Evolutionary conservation across 2,888 invertebrate genomes (phyloP).

Genomic region (Epinotia demarniana): DNA sequence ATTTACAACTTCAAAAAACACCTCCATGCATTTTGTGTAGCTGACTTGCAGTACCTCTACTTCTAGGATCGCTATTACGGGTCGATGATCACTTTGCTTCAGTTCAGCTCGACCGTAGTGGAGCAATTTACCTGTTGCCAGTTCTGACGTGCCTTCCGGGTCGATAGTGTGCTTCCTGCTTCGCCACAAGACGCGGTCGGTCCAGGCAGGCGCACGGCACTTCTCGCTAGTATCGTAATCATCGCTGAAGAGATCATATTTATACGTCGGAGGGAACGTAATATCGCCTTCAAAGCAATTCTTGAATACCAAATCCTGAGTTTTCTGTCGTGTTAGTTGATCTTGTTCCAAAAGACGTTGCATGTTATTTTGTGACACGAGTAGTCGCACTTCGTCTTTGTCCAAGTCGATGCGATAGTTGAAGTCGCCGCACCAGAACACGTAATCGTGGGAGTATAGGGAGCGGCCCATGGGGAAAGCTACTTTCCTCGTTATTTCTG

Average conservation of each 20-base stretch:
- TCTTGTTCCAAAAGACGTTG: slow-evolving; percentile 92
- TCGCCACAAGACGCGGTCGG: slow-evolving; percentile 98
- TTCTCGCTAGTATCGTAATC: slow-evolving; percentile 99
- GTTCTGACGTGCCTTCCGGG: slow-evolving; percentile 86
- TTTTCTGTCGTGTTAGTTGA: slow-evolving; percentile 93
- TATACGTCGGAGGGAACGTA: slow-evolving; percentile 98
- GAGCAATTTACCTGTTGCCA: slow-evolving; percentile 91
- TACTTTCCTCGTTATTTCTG: slow-evolving; percentile 96
- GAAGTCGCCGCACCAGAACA: slow-evolving; percentile 99
- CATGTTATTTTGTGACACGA: slow-evolving; percentile 90
- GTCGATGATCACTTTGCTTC: slow-evolving; percentile 98
- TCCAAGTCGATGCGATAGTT: slow-evolving; percentile 99
- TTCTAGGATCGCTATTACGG: slow-evolving; percentile 96
- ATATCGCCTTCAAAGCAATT: slow-evolving; percentile 97
- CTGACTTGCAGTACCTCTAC: slow-evolving; percentile 93
- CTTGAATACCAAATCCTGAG: slow-evolving; percentile 93
- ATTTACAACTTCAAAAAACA: slow-evolving; percentile 93
- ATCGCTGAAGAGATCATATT: slow-evolving; percentile 99
- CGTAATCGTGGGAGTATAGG: slow-evolving; percentile 97
- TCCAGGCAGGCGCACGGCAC: slow-evolving; percentile 98
- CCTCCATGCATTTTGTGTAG: slow-evolving; percentile 89
- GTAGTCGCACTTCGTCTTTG: slow-evolving; percentile 95
- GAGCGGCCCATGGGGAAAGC: slow-evolving; percentile 96
- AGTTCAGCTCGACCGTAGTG: slow-evolving; percentile 97
- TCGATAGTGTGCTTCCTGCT: slow-evolving; percentile 90